Percentiles rank a stretch among this genome's conserved stretches.
These are phyloP conservation scores for Percopsis omiscomaycus DNA, from an alignment of 2,797 vertebrate genomes.

Conservation along the genomic window DNA sequence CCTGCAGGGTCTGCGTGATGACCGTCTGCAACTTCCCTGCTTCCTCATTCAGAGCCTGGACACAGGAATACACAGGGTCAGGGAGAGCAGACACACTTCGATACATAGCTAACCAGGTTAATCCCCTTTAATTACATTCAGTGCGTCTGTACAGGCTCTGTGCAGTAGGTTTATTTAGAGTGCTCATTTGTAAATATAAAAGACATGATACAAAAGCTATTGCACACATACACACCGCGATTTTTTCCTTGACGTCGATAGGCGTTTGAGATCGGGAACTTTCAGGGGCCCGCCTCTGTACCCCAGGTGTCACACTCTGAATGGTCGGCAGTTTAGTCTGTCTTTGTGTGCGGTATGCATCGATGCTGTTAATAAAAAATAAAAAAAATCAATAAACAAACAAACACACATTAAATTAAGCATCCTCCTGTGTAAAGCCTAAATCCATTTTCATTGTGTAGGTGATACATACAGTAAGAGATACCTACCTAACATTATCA, in stretches of 20 bases:
- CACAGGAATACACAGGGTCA: background rate
- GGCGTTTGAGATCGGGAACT: slow-evolving; percentile 39
- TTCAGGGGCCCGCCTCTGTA: slow-evolving; percentile 50
- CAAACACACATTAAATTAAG: background rate
- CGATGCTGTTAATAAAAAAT: slow-evolving; percentile 64
- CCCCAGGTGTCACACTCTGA: slow-evolving; percentile 58
- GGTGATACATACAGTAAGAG: background rate
- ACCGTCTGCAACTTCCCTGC: slow-evolving; percentile 75
- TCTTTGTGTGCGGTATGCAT: slow-evolving; percentile 76
- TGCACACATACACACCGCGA: slow-evolving; percentile 55
- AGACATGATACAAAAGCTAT: no score
- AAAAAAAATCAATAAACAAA: background rate
- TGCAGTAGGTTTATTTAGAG: no score
- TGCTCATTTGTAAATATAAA: no score
- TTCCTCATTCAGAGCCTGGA: slow-evolving; percentile 76
- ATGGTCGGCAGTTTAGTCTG: slow-evolving; percentile 49
- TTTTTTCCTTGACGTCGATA: slow-evolving; percentile 71
- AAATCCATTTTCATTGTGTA: background rate
- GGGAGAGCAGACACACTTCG: background rate
- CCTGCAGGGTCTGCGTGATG: slow-evolving; percentile 80
- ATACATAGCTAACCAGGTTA: no score
- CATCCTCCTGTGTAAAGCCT: background rate
- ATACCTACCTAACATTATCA: no score
- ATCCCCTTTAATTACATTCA: no score
- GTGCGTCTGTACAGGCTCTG: no score